A percentile compares a stretch with the other conserved stretches of the same genome.
Evolutionary conservation across 2,888 invertebrate genomes (phyloP).

Genomic region (Sphecodes monilicornis): DNA sequence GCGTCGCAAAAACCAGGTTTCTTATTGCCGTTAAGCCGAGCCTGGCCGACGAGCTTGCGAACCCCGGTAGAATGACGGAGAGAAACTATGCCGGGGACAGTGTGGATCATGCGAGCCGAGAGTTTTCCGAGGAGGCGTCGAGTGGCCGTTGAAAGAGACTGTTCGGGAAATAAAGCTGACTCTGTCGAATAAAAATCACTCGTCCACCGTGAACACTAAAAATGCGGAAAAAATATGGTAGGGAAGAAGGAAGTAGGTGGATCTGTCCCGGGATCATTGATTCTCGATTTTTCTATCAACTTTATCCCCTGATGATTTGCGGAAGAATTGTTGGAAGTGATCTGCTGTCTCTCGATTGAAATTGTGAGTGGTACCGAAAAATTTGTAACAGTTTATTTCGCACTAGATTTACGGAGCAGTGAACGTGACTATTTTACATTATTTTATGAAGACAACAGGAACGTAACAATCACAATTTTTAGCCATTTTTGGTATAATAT

Average conservation of each 20-base stretch:
- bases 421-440: too few relatives aligned
- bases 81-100: not conserved
- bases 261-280: slow-evolving; percentile 26
- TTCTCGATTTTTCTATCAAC: slow-evolving; percentile 15
- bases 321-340: not conserved
- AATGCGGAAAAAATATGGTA: slow-evolving; percentile 30
- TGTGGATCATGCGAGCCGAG: not conserved
- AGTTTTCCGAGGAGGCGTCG: not conserved
- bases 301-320: not conserved
- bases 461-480: too few relatives aligned
- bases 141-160: slow-evolving; percentile 24
- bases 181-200: slow-evolving; percentile 49
- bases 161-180: slow-evolving; percentile 59
- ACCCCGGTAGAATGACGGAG: not conserved
- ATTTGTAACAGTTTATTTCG: too few relatives aligned
- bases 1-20: slow-evolving; percentile 42
- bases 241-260: not conserved
- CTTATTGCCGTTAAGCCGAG: slow-evolving; percentile 32
- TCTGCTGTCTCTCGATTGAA: not conserved
- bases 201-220: slow-evolving; percentile 53
- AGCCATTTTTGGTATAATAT: too few relatives aligned
- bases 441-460: too few relatives aligned
- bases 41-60: not conserved
- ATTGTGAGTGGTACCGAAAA: too few relatives aligned
- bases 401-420: too few relatives aligned